A percentile compares a stretch with the other conserved stretches of the same genome.
These are phyloP conservation scores for Phania funesta DNA, from an alignment of 2,888 invertebrate species.

Conservation along the genomic window DNA sequence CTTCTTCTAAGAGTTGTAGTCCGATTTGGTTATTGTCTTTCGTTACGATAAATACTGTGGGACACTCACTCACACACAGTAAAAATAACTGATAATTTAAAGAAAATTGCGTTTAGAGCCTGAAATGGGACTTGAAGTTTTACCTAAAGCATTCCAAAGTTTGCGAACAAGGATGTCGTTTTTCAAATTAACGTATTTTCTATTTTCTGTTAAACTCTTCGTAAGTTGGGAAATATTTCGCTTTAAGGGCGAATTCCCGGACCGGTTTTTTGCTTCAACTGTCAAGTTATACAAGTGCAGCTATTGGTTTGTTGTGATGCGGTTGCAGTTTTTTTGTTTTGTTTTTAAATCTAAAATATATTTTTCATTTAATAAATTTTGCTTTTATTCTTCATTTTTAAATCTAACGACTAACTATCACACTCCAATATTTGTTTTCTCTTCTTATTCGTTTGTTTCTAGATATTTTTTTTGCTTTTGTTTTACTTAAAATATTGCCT, in stretches of 20 bases:
- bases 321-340: conserved; percentile 31
- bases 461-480: conserved; percentile 11
- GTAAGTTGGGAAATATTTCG: not conserved
- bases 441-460: conserved; percentile 13
- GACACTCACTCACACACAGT: not conserved
- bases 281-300: conserved; percentile 51
- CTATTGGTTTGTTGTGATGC: conserved; percentile 62
- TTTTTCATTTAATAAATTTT: conserved; percentile 34
- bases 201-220: not conserved
- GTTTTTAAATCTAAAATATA: conserved; percentile 53
- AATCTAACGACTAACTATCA: conserved; percentile 71
- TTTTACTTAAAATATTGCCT: conserved; percentile 66
- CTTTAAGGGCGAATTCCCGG: not conserved
- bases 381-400: conserved; percentile 42
- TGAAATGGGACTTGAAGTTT: no score
- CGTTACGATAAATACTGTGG: no score
- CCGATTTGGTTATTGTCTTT: not conserved
- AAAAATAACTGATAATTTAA: not conserved
- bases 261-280: not conserved
- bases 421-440: conserved; percentile 64
- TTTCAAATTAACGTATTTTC: no score
- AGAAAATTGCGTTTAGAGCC: not conserved
- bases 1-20: no score
- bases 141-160: no score
- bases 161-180: not conserved